Evolutionary conservation across 2,888 invertebrate species (phyloP), one percentile per base, ranked within the genome.

Genomic region (Eugnorisma glareosa): DNA sequence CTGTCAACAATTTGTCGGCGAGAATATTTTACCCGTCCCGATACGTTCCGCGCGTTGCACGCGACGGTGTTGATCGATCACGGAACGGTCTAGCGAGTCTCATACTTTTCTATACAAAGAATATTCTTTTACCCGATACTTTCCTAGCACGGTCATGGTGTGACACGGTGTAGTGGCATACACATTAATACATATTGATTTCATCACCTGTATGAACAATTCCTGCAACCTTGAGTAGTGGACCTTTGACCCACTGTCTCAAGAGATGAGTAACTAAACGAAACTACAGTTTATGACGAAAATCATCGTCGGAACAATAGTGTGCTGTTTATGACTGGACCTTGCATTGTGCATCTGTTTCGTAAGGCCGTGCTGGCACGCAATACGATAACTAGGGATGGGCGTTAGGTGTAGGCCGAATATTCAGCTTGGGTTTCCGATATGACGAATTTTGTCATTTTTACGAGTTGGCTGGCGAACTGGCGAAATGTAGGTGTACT

Each of bases 281-380:
- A 67, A 70, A 86, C 67, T 71, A 81, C 64, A 59, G 67, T 81
- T 88, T 83, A 80, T 82, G 87, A 79, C 81, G 81, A 86, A 87
- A 89, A 89, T 85, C 66, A 88, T 85, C 61, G 61, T 76, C 67
- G 35, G 67, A 80, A 87, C 78, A 86, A 84, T 86, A 76, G 86
- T 67, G 80, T 73, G 77, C 88, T 78, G 82, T 87, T 87, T 83
- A 77, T n/a, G 57, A 67, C 24, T 67, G 70, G 79, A 80, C 87
- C 87, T 88, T 88, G 87, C 87, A 87, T 88, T 88, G 87, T 89
- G 75, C 57, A 71, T 78, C 81, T 59, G 76, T 81, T 82, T 77
- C 77, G 80, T 83, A 87, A 87, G 89, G 87, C 71, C 89, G 73
- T 18, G 7, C 15, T 43, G 28, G 66, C 87, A 89, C 87, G 89